Percentiles rank a stretch among this genome's conserved stretches.
phyloP scores from a whole-genome alignment of 2,888 invertebrate species.

The Meandrusa payeni region DNA sequence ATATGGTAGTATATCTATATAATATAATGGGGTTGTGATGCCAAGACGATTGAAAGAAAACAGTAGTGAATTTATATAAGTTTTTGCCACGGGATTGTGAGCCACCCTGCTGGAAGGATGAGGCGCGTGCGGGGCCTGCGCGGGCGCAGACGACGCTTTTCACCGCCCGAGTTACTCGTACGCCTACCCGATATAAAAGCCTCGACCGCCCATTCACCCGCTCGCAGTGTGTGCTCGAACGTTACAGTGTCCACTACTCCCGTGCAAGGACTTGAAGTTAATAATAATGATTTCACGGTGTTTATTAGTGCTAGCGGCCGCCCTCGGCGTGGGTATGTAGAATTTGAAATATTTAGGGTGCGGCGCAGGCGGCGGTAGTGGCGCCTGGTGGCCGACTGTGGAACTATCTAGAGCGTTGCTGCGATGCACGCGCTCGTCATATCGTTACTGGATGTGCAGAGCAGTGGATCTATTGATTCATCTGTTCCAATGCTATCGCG shows the following conservation, averaged over 20 bases:
- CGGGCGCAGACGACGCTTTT: constrained; percentile 60
- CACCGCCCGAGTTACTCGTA: constrained; percentile 60
- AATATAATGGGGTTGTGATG: no score
- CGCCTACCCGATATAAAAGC: constrained; percentile 76
- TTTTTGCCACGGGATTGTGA: constrained; percentile 26
- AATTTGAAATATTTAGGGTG: constrained; percentile 71
- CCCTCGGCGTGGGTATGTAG: constrained; percentile 86
- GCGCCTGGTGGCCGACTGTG: constrained; percentile 39
- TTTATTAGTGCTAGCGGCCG: constrained; percentile 82
- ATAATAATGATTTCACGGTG: constrained; percentile 78
- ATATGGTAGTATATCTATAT: no score
- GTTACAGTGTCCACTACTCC: constrained; percentile 74
- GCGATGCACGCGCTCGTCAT: constrained; percentile 11
- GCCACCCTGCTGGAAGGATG: constrained; percentile 29
- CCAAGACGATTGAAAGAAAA: no score
- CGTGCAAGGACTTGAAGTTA: constrained; percentile 74
- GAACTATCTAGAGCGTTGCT: constrained; percentile 27
- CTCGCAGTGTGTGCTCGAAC: constrained; percentile 79
- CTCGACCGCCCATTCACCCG: constrained; percentile 77
- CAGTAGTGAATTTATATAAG: constrained; percentile 2
- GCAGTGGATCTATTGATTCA: constrained; percentile 49
- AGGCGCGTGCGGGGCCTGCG: constrained; percentile 38
- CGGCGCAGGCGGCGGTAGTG: constrained; percentile 36
- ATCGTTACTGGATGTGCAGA: constrained; percentile 42
- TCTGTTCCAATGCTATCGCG: constrained; percentile 47